phyloP scores from a whole-genome alignment of 2,113 vertebrate species.

The Phylloscopus whistleri region DNA sequence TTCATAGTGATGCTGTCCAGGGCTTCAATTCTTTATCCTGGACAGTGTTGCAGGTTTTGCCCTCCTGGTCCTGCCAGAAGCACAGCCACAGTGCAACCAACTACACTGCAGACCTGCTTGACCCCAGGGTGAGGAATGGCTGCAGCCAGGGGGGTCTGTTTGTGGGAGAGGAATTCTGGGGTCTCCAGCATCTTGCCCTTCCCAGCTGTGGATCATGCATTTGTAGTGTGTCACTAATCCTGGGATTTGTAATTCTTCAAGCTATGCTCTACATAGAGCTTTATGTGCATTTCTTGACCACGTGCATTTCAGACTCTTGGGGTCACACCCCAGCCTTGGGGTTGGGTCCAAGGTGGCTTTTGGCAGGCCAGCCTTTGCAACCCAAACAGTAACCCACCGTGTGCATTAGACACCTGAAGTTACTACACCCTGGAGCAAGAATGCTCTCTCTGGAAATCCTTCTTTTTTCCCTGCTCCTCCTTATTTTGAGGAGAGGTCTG shows the following conservation, averaged over 20 bases:
- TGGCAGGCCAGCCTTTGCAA: background rate
- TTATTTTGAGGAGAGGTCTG: background rate
- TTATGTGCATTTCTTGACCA: background rate
- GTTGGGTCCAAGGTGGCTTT: background rate
- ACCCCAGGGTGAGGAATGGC: background rate
- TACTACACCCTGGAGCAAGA: background rate
- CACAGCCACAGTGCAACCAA: background rate
- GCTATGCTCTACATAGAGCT: background rate
- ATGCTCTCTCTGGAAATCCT: background rate
- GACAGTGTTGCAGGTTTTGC: background rate
- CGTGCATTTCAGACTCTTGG: background rate
- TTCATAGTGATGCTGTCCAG: background rate
- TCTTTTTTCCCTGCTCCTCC: background rate
- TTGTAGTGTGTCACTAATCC: background rate
- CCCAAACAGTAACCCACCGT: no score
- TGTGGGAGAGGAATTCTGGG: background rate
- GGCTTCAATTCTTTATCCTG: background rate
- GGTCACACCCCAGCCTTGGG: background rate
- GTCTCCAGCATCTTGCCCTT: background rate
- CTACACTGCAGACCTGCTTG: background rate
- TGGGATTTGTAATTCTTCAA: background rate
- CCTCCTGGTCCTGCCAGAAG: background rate
- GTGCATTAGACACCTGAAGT: background rate
- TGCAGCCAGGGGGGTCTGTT: rapidly evolving
- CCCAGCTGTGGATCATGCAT: background rate